Evolutionary conservation across 2,888 invertebrate species (phyloP), one percentile per base, ranked within the genome.

Genomic region (Ichneumon xanthorius): DNA sequence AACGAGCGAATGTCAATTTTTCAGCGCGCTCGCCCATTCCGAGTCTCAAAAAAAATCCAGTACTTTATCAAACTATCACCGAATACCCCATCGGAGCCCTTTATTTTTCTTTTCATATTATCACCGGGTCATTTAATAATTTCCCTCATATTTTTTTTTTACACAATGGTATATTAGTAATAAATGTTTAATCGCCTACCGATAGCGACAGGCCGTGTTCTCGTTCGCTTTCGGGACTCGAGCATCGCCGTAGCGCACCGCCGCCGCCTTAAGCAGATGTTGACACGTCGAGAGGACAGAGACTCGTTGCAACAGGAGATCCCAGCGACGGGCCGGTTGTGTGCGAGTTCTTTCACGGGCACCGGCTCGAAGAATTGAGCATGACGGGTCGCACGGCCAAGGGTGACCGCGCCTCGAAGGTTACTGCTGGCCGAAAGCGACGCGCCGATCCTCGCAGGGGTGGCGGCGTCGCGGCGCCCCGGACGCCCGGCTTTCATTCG

Each of bases 381-480:
- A 71, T 79, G 33, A 65, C 65, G 65, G 30, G 22, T 40, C 33
- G 61, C 75, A 68, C 79, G 81, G 81, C 85, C 86, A 85, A 86
- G 77, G 82, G 70, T 82, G 82, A 65, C 72, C 84, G 86, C 82
- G 84, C 80, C 86, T 85, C 82, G 85, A 80, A 72, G 79, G 85
- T 86, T 85, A 86, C 85, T 85, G 80, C 50, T 82, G 48, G 48
- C 63, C 61, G 40, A 76, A 80, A 68, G 63, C 55, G 11, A 72
- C 72, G 73, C 67, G 65, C 55, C 65, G 37, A 70, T 65, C 63
- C 80, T 67, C 70, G 37, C 50, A 65, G 61, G 79, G 67, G 75
- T 65, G 71, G 76, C 63, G 65, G 70, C 75, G 67, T 76, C 61
- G 65, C 85, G 79, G 79, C 85, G 67, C 26, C 48, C 76, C 6